Conservation (phyloP, 2,113 vertebrate genomes). For the Petromus typicus region DNA sequence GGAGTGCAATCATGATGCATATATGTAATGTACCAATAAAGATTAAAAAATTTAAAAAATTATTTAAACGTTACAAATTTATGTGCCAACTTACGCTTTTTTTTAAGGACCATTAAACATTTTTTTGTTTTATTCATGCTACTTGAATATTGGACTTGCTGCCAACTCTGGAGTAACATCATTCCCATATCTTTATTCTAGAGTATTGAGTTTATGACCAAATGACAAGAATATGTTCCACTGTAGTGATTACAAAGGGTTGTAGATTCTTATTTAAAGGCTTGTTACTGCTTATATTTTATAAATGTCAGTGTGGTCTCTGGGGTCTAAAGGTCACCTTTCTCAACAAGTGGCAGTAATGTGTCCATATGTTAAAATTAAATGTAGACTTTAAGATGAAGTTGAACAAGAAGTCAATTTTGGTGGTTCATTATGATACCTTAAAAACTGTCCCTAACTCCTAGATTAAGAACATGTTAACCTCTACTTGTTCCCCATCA, state of each 20-base stretch:
- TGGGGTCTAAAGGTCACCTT: constrained; percentile 65
- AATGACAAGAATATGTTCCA: constrained; percentile 12
- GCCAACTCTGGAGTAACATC: neutral
- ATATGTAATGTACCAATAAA: too few relatives aligned
- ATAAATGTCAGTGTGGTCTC: constrained; percentile 76
- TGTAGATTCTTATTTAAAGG: constrained; percentile 75
- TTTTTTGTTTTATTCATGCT: constrained; percentile 38
- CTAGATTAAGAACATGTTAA: neutral
- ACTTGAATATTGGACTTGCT: constrained; percentile 61
- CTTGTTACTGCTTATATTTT: constrained; percentile 73
- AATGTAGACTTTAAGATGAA: constrained; percentile 52
- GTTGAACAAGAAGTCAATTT: neutral
- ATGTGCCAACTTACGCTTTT: neutral
- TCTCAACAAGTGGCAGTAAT: constrained; percentile 55
- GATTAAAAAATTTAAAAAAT: too few relatives aligned
- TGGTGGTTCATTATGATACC: neutral
- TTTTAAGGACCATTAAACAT: constrained; percentile 24
- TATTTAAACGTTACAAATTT: neutral
- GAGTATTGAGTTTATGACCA: neutral
- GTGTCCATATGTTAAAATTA: constrained; percentile 76
- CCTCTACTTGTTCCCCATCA: neutral
- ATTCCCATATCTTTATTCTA: constrained; percentile 31
- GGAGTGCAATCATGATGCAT: too few relatives aligned
- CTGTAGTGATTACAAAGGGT: constrained; percentile 57
- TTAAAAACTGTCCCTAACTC: neutral